Percentiles rank a stretch among this genome's conserved stretches.
phyloP scores from a whole-genome alignment of 2,888 invertebrate species.

The Amphipoea oculea region DNA sequence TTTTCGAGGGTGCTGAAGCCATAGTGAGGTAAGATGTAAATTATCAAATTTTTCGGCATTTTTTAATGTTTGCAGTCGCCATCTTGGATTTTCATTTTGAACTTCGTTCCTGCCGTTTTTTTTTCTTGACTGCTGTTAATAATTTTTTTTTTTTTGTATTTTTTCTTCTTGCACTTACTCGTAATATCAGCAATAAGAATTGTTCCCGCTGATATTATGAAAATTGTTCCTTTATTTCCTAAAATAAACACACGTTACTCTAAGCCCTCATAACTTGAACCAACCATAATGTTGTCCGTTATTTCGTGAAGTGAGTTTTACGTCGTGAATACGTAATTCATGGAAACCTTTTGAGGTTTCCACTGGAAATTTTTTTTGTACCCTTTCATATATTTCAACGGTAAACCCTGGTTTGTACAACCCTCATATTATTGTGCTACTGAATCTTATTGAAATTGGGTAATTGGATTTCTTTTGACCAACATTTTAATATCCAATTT shows the following conservation, averaged over 20 bases:
- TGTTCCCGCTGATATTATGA: background rate
- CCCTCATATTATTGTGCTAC: constrained; percentile 30
- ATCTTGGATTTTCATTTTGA: too few relatives aligned
- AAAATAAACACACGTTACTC: constrained; percentile 8
- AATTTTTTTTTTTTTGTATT: too few relatives aligned
- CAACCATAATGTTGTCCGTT: constrained; percentile 71
- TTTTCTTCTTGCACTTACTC: background rate
- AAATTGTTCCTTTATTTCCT: constrained; percentile 5
- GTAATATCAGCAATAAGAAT: background rate
- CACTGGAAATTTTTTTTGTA: constrained; percentile 67
- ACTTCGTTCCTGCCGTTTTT: too few relatives aligned
- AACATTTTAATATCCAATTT: constrained; percentile 17
- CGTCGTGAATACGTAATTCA: constrained; percentile 79
- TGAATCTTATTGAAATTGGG: constrained; percentile 47
- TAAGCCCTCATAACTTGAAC: constrained; percentile 61
- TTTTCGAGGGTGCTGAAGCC: too few relatives aligned
- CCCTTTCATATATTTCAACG: constrained; percentile 62
- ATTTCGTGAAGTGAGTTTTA: constrained; percentile 78
- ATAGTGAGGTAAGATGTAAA: too few relatives aligned
- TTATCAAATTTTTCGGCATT: too few relatives aligned
- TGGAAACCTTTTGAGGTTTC: constrained; percentile 72
- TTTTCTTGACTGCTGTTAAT: background rate
- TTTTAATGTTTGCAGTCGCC: too few relatives aligned
- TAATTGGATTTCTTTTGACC: constrained; percentile 32
- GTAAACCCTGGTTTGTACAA: constrained; percentile 44